phyloP scores from a whole-genome alignment of 2,888 invertebrate species.

The Pristionchus mayeri region DNA sequence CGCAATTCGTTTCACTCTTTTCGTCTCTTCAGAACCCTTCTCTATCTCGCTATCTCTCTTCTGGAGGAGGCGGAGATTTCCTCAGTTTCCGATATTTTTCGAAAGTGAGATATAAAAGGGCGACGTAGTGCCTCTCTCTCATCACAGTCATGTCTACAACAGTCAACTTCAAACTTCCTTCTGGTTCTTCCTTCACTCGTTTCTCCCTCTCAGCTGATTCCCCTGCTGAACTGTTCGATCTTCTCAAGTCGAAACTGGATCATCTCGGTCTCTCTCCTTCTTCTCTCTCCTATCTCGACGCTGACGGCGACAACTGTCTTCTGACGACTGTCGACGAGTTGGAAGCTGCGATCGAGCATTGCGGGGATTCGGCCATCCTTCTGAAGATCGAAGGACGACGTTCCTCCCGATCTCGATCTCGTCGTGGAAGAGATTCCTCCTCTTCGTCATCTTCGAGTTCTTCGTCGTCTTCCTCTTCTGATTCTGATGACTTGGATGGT shows the following conservation, averaged over 20 bases:
- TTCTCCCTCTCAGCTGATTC: slow-evolving; percentile 38
- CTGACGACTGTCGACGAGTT: slow-evolving; percentile 26
- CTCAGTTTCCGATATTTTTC: slow-evolving; percentile 22
- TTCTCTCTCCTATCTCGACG: slow-evolving; percentile 12
- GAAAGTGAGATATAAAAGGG: slow-evolving; percentile 34
- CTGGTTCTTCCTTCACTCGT: slow-evolving; percentile 13
- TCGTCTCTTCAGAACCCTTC: slow-evolving; percentile 15
- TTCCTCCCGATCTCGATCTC: neutral
- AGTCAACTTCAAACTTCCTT: slow-evolving; percentile 17
- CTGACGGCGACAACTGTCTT: slow-evolving; percentile 17
- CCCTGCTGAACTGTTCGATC: neutral
- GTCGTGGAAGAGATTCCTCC: neutral
- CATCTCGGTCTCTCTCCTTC: neutral
- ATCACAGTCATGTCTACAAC: slow-evolving; percentile 29
- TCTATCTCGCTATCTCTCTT: neutral
- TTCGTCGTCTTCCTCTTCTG: slow-evolving; percentile 2
- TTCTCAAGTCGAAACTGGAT: slow-evolving; percentile 16
- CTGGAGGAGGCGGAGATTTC: slow-evolving; percentile 8
- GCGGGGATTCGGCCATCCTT: slow-evolving; percentile 10
- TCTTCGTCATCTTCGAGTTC: neutral
- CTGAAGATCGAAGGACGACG: neutral
- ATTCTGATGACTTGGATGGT: neutral
- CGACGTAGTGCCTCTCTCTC: neutral
- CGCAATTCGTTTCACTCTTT: slow-evolving; percentile 9
- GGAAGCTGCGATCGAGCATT: slow-evolving; percentile 18